phyloP scores from a whole-genome alignment of 2,113 vertebrate genomes.

The Aldabrachelys gigantea region DNA sequence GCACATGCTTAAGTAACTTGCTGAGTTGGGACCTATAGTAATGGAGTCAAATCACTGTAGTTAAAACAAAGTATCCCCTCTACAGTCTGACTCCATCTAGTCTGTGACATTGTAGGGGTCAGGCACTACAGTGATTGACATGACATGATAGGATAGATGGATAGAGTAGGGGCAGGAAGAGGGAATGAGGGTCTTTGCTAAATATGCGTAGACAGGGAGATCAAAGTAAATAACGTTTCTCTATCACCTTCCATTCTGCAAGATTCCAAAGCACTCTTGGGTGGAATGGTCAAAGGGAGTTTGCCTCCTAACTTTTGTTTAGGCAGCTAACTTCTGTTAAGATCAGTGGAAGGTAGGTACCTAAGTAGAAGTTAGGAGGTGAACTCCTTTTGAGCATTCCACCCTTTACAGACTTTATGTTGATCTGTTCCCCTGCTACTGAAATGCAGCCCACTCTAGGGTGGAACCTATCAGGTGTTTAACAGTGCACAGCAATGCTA shows the following conservation, averaged over 20 bases:
- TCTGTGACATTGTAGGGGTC: neutral
- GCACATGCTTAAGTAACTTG: neutral
- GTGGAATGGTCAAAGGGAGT: neutral
- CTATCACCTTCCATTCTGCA: too few relatives aligned
- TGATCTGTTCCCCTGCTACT: neutral
- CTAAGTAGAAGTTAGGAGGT: neutral
- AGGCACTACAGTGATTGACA: neutral
- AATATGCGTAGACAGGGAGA: neutral
- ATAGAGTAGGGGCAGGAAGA: neutral
- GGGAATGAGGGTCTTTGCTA: neutral
- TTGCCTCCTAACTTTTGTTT: neutral
- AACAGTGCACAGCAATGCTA: neutral
- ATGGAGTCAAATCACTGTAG: neutral
- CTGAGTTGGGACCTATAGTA: neutral
- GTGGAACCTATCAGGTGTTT: fast-evolving
- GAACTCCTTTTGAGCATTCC: neutral
- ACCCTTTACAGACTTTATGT: neutral
- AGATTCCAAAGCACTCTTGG: neutral
- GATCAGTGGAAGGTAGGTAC: neutral
- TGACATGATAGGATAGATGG: neutral
- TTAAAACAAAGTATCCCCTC: neutral
- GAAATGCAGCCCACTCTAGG: neutral
- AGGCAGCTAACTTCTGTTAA: neutral
- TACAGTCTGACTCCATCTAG: neutral
- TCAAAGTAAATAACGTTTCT: neutral